These are phyloP conservation scores for Idaea aversata DNA, from an alignment of 2,888 invertebrate species.

Conservation along the genomic window DNA sequence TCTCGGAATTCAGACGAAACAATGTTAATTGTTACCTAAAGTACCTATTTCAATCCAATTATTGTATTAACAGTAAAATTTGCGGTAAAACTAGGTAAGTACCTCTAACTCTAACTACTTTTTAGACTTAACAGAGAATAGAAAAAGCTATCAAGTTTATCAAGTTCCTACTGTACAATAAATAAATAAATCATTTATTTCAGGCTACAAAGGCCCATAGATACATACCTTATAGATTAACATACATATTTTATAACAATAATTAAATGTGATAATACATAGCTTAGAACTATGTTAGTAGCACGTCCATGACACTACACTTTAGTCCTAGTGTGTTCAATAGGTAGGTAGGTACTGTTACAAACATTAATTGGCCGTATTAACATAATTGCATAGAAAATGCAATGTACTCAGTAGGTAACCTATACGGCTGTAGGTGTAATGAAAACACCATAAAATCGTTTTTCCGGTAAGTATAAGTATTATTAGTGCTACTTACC, in stretches of 20 bases:
- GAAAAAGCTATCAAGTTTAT: slow-evolving; percentile 5
- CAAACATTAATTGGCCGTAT: slow-evolving; percentile 14
- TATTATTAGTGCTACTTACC: neutral
- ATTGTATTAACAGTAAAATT: neutral
- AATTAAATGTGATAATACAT: too few relatives aligned
- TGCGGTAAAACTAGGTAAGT: neutral
- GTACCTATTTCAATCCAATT: neutral
- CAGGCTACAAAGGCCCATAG: too few relatives aligned
- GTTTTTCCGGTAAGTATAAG: neutral
- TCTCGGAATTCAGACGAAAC: neutral
- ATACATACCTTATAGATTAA: too few relatives aligned
- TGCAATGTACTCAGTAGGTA: neutral
- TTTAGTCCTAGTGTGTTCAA: too few relatives aligned
- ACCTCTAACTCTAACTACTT: neutral
- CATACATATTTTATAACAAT: too few relatives aligned
- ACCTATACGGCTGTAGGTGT: neutral
- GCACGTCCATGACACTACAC: too few relatives aligned
- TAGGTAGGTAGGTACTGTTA: slow-evolving; percentile 5
- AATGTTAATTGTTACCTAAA: neutral
- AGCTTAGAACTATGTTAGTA: too few relatives aligned
- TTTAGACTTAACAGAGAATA: too few relatives aligned
- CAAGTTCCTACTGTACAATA: slow-evolving; percentile 12
- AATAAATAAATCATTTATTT: too few relatives aligned
- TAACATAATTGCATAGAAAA: slow-evolving; percentile 17
- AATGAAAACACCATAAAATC: neutral